Percentiles rank a stretch among this genome's conserved stretches.
These are phyloP conservation scores for Mizuhopecten yessoensis DNA, from an alignment of 1,140 invertebrate species.

Conservation along the genomic window DNA sequence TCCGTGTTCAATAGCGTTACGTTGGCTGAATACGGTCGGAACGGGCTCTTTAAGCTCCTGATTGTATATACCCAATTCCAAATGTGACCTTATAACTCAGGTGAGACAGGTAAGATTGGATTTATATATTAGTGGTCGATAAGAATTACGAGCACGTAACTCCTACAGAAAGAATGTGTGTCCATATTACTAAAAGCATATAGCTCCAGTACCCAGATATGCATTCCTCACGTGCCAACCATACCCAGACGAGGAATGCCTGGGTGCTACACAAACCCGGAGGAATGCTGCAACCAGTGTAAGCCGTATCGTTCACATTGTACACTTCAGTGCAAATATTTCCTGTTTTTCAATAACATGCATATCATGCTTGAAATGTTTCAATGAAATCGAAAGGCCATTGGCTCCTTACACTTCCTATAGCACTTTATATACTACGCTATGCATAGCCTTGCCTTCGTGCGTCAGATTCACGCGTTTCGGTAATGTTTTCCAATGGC, in stretches of 20 bases:
- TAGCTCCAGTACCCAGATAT: background rate
- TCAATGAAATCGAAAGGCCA: background rate
- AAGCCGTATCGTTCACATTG: background rate
- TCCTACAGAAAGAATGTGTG: conserved; percentile 3
- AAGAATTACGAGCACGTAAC: background rate
- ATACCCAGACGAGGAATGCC: background rate
- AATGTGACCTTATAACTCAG: background rate
- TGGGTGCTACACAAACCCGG: background rate
- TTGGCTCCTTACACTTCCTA: too few species aligned
- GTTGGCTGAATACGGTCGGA: background rate
- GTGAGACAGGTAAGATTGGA: background rate
- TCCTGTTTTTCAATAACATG: background rate
- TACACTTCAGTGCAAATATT: background rate
- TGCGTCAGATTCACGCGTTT: too few species aligned
- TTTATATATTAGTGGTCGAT: background rate
- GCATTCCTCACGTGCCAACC: background rate
- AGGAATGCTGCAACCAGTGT: background rate
- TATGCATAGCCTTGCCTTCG: too few species aligned
- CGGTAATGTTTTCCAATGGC: too few species aligned
- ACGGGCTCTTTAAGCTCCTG: background rate
- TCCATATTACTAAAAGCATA: background rate
- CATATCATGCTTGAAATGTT: background rate
- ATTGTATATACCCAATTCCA: background rate
- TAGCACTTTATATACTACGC: too few species aligned
- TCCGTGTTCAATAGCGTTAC: too few species aligned